These are phyloP conservation scores for Lagorchestes hirsutus DNA, from an alignment of 2,797 vertebrate genomes.

Conservation along the genomic window DNA sequence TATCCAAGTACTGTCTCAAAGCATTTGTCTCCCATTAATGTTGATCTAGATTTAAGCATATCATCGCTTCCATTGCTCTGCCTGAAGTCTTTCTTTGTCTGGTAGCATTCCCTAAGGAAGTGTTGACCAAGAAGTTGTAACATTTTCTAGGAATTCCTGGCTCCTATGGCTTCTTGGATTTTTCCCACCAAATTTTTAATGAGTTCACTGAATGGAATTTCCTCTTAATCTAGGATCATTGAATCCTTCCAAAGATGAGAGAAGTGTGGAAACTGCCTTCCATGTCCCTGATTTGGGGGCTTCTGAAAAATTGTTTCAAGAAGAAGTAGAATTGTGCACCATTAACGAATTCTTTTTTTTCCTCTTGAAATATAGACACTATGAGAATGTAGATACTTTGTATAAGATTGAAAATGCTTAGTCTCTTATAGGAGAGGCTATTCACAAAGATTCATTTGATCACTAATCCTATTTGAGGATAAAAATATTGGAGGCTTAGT, in stretches of 20 bases:
- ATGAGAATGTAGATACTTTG: not conserved
- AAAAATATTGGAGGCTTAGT: not conserved
- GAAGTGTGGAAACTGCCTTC: not conserved
- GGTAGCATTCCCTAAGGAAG: not conserved
- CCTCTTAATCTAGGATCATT: not conserved
- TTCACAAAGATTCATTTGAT: not conserved
- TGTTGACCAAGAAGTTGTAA: not conserved
- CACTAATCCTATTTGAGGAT: conserved; percentile 19
- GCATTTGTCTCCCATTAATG: not conserved
- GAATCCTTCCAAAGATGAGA: not conserved
- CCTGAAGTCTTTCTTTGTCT: not conserved
- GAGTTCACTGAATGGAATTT: not conserved
- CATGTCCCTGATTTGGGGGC: not conserved
- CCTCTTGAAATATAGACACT: not conserved
- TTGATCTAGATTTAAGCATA: not conserved
- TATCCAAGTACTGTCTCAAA: not conserved
- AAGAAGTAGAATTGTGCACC: conserved; percentile 48
- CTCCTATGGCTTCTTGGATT: not conserved
- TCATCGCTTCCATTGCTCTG: not conserved
- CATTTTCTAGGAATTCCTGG: not conserved
- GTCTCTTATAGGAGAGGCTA: conserved; percentile 43
- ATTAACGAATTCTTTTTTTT: conserved; percentile 52
- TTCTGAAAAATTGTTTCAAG: not conserved
- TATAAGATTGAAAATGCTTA: not conserved
- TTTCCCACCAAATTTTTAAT: not conserved